Evolutionary conservation across 2,113 vertebrate species (phyloP), one percentile per base, ranked within the genome.

Genomic region (Oncorhynchus gorbuscha): DNA sequence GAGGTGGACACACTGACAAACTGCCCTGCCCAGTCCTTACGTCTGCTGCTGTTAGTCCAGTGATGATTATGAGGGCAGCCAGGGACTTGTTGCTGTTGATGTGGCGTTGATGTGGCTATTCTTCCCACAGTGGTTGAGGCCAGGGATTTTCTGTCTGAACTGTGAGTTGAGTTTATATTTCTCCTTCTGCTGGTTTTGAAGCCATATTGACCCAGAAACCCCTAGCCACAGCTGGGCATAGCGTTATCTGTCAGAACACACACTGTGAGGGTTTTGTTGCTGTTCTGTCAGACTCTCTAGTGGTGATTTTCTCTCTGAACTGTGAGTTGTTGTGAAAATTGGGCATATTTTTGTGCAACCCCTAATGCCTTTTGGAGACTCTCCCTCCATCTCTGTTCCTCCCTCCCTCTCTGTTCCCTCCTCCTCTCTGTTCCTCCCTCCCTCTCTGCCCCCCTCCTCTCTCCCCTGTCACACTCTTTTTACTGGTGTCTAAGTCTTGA

Each of bases 241-340:
- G 18, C 26, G 39, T 55, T 66, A 22, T 2, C 20, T 64, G 26
- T 22, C 72, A 45, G 39, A 13, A 32, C 5, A 74, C 30, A 32
- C n/a, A 74, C 30, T 59, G 61, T 78, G 65, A 35, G 69, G 8
- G 49, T 65, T 76, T 32, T 5, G 35, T 65, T 75, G 45, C 68
- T 75, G 5, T 68, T 75, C 45, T 67, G 1, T 64, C 39, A 45
- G 39, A 45, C 39, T 45, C 8, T 11, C 8, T 45, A 45, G 2
- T 45, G 39, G 39, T 9, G 39, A 45, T 45, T 45, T 9, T 45
- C 39, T 45, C 39, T 45, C 39, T 45, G 7, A 45, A 9, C 8
- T 45, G 39, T 35, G 35, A 35, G 6, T 45, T 45, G 39, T 9
- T 45, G 39, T 45, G 39, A 9, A 39, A 39, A 39, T 39, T 45